phyloP scores from a whole-genome alignment of 2,113 vertebrate genomes.

The Cavia porcellus region DNA sequence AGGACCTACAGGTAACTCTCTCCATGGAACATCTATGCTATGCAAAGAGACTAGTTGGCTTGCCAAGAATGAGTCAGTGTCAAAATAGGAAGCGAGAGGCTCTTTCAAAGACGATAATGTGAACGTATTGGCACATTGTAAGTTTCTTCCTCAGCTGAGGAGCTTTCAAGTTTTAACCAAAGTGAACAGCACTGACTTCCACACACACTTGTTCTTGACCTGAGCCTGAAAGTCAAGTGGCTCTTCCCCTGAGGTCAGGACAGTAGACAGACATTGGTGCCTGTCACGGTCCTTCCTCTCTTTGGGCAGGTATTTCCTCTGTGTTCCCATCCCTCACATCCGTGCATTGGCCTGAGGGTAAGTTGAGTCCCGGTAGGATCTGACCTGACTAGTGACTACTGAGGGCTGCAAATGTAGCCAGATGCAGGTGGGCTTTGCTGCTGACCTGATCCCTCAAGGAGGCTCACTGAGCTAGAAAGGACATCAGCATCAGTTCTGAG shows the following conservation, averaged over 20 bases:
- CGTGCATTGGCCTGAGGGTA: background rate
- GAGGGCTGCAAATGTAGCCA: background rate
- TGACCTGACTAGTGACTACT: background rate
- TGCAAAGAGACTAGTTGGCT: background rate
- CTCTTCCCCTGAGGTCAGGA: background rate
- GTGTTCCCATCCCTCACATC: rapidly evolving
- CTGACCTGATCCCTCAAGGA: background rate
- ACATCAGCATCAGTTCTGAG: background rate
- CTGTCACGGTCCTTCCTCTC: background rate
- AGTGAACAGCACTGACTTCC: background rate
- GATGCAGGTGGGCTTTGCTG: background rate
- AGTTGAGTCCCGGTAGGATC: background rate
- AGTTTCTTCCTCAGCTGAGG: background rate
- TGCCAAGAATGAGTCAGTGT: background rate
- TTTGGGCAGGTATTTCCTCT: rapidly evolving
- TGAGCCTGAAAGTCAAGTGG: background rate
- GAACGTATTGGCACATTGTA: background rate
- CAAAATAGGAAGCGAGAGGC: background rate
- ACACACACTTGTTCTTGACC: background rate
- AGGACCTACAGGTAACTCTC: background rate
- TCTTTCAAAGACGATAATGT: background rate
- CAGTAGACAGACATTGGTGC: background rate
- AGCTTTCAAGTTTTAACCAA: background rate
- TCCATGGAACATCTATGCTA: background rate
- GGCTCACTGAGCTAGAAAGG: background rate